These are phyloP conservation scores for Lasioglossum malachurum DNA, from an alignment of 2,888 invertebrate species.

Conservation along the genomic window DNA sequence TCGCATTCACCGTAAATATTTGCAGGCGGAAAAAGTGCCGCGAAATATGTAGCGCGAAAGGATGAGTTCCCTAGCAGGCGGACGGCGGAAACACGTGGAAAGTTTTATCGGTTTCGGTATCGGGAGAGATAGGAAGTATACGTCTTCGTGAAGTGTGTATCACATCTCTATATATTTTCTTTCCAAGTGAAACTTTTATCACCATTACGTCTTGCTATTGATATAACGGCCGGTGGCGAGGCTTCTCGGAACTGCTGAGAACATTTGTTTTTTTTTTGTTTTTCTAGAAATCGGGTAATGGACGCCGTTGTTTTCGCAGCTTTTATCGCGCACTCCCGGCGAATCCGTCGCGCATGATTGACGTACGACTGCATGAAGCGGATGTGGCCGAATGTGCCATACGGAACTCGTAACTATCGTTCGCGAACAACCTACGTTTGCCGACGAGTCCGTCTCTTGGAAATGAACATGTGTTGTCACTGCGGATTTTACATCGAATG, in stretches of 20 bases:
- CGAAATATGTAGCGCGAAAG: slow-evolving; percentile 1
- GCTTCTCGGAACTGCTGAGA: neutral
- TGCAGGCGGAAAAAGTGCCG: neutral
- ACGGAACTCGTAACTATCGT: neutral
- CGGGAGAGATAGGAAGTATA: neutral
- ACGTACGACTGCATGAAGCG: slow-evolving; percentile 20
- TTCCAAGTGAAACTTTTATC: neutral
- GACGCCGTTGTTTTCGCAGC: neutral
- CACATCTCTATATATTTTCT: neutral
- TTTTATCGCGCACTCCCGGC: slow-evolving; percentile 5
- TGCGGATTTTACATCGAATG: neutral
- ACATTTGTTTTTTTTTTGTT: neutral
- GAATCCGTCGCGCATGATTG: slow-evolving; percentile 20
- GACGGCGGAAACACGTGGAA: slow-evolving; percentile 15
- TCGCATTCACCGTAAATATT: neutral
- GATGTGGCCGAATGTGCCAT: slow-evolving; percentile 11
- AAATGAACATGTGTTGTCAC: neutral
- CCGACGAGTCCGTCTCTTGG: neutral
- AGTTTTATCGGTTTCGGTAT: slow-evolving; percentile 32
- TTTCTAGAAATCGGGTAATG: neutral
- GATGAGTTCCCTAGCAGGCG: neutral
- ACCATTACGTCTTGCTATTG: slow-evolving; percentile 28
- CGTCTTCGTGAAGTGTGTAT: neutral
- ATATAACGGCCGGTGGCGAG: neutral
- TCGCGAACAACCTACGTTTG: neutral